Evolutionary conservation across 2,113 vertebrate species (phyloP).

Genomic region (Phrynocephalus versicolor): DNA sequence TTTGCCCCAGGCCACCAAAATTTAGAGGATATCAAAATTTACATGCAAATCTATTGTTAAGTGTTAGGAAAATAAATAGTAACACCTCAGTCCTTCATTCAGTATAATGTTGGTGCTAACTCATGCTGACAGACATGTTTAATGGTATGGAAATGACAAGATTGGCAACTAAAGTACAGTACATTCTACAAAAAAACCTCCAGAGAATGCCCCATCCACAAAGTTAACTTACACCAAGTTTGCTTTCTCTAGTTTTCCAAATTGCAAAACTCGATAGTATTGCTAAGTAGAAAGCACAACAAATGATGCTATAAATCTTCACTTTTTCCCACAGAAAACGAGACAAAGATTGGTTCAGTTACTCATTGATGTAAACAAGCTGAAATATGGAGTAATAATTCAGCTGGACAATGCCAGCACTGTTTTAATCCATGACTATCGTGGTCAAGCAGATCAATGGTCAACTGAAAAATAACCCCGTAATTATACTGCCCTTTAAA

Average conservation of each 20-base stretch:
- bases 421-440: no score
- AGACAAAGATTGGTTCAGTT: not conserved
- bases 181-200: not conserved
- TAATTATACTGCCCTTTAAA: not conserved
- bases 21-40: no score
- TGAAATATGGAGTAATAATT: not conserved
- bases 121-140: slow-evolving; percentile 6
- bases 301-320: not conserved
- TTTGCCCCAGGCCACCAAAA: no score
- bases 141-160: slow-evolving; percentile 14
- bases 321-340: not conserved
- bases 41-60: no score
- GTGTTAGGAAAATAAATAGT: no score
- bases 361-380: no score
- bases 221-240: not conserved
- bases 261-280: not conserved
- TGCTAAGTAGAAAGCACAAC: not conserved
- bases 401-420: not conserved
- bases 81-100: no score
- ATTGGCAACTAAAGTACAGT: slow-evolving; percentile 25
- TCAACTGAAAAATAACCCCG: not conserved
- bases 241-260: not conserved
- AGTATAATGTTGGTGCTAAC: not conserved
- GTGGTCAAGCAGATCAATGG: not conserved
- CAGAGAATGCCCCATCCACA: no score